Percentiles rank a stretch among this genome's conserved stretches.
These are phyloP conservation scores for Adoxophyes honmai DNA, from an alignment of 1,140 invertebrate genomes.

Conservation along the genomic window DNA sequence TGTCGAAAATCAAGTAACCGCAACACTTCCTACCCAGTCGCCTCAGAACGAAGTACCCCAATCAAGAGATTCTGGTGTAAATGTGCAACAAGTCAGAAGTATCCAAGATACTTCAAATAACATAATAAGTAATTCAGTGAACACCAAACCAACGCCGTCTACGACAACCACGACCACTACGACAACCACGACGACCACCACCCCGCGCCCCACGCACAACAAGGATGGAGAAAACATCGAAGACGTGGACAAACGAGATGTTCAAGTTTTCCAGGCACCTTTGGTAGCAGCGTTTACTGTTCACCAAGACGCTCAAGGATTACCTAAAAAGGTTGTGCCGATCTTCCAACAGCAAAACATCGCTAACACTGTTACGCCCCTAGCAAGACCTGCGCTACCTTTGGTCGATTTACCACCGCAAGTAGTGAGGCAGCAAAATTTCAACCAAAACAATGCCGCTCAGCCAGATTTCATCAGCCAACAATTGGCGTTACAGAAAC, in stretches of 20 bases:
- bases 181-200: conserved; percentile 77
- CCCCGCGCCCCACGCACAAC: conserved; percentile 79
- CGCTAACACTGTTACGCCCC: not conserved
- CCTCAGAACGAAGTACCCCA: conserved; percentile 65
- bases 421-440: conserved; percentile 50
- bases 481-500: conserved; percentile 75
- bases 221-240: conserved; percentile 82
- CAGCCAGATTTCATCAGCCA: conserved; percentile 56
- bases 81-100: conserved; percentile 65
- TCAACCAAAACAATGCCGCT: conserved; percentile 25
- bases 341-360: conserved; percentile 59
- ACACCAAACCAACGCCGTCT: conserved; percentile 33
- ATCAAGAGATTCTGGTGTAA: conserved; percentile 49
- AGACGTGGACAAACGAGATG: conserved; percentile 82
- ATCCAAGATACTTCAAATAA: conserved; percentile 40
- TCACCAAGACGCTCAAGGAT: conserved; percentile 86
- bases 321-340: conserved; percentile 86
- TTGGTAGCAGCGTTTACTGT: conserved; percentile 90
- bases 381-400: not conserved
- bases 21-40: conserved; percentile 52
- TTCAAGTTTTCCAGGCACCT: conserved; percentile 88
- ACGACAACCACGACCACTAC: conserved; percentile 53
- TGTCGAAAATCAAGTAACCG: conserved; percentile 63
- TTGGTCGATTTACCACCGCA: conserved; percentile 30
- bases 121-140: conserved; percentile 37